phyloP scores from a whole-genome alignment of 2,888 invertebrate genomes.

The Eustalomyia histrio region DNA sequence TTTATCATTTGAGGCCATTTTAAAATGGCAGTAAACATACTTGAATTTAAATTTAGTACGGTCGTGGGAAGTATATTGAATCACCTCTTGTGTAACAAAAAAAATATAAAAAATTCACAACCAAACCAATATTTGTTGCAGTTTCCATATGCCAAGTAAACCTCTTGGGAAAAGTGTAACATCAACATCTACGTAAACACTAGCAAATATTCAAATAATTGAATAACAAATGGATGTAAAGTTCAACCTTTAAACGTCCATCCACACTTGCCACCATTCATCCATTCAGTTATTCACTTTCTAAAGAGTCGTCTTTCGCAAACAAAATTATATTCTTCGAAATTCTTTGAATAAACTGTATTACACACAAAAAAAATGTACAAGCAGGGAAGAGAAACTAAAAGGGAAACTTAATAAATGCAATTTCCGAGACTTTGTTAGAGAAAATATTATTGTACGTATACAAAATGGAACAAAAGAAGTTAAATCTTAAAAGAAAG shows the following conservation, averaged over 20 bases:
- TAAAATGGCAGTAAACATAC: too few species aligned
- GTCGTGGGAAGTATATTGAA: too few species aligned
- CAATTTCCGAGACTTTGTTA: slow-evolving; percentile 64
- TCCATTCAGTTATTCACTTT: background rate
- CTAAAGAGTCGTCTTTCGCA: slow-evolving; percentile 27
- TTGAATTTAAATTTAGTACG: too few species aligned
- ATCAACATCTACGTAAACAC: slow-evolving; percentile 1
- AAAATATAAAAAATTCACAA: too few species aligned
- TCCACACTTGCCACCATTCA: slow-evolving; percentile 1
- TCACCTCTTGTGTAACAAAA: too few species aligned
- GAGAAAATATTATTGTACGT: slow-evolving; percentile 26
- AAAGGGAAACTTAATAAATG: slow-evolving; percentile 61
- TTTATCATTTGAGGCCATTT: too few species aligned
- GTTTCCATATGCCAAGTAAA: too few species aligned
- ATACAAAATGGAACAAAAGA: slow-evolving; percentile 26
- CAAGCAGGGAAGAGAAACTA: slow-evolving; percentile 13
- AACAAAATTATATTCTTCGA: slow-evolving; percentile 30
- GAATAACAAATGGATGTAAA: slow-evolving; percentile 35
- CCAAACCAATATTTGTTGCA: too few species aligned
- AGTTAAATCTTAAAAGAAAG: slow-evolving; percentile 11
- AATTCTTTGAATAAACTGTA: slow-evolving; percentile 34
- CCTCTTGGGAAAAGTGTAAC: background rate
- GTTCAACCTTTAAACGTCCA: slow-evolving; percentile 29
- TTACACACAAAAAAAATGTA: slow-evolving; percentile 14
- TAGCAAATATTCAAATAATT: slow-evolving; percentile 48